Evolutionary conservation across 2,888 invertebrate genomes (phyloP).

Genomic region (Xiphydria camelus): DNA sequence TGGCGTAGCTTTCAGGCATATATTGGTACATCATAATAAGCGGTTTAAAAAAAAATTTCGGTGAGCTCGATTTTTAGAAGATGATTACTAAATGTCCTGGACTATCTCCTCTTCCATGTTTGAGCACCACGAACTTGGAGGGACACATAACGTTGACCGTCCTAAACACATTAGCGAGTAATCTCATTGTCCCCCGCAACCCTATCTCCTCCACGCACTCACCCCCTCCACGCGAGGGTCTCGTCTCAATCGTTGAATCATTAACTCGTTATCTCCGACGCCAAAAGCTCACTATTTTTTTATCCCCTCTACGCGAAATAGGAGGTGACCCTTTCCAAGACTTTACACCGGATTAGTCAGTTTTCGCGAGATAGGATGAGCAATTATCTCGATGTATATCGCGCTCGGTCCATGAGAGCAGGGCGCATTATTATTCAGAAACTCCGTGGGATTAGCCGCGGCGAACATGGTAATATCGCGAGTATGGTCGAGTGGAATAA

Average conservation of each 20-base stretch:
- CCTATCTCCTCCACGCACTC: constrained; percentile 29
- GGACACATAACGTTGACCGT: constrained; percentile 32
- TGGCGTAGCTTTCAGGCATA: no score
- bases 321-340: no score
- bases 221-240: constrained; percentile 18
- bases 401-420: not conserved
- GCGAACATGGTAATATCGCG: not conserved
- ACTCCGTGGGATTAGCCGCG: constrained; percentile 1
- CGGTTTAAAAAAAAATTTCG: no score
- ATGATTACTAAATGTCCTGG: no score
- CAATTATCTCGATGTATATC: not conserved
- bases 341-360: constrained; percentile 1
- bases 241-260: constrained; percentile 39
- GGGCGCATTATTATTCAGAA: not conserved
- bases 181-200: constrained; percentile 39
- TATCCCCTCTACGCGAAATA: constrained; percentile 11
- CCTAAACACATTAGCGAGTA: constrained; percentile 45
- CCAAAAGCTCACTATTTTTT: constrained; percentile 22
- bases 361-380: not conserved
- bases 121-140: constrained; percentile 16
- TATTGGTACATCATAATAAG: no score
- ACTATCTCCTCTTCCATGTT: constrained; percentile 4
- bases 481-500: not conserved
- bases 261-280: constrained; percentile 37
- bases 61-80: no score